Evolutionary conservation across 1,140 invertebrate genomes (phyloP).

Genomic region (Cherax quadricarinatus): DNA sequence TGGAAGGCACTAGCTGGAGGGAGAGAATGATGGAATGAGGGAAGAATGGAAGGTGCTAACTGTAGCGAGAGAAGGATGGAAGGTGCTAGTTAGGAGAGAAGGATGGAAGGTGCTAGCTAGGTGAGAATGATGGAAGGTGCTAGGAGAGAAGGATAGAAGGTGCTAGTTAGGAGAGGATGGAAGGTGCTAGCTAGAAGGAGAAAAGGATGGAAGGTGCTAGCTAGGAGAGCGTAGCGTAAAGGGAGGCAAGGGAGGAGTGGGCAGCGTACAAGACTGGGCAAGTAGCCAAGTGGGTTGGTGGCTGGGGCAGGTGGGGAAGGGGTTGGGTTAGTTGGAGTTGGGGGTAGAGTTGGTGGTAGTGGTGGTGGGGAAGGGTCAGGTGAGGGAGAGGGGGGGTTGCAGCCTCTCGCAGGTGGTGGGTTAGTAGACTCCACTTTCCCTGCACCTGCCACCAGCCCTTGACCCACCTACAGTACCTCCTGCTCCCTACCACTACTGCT

Average conservation of each 20-base stretch:
- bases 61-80: too few relatives aligned
- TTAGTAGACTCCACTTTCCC: not conserved
- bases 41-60: not conserved
- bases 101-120: not conserved
- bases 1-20: not conserved
- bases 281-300: too few relatives aligned
- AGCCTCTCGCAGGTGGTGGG: not conserved
- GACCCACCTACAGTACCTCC: not conserved
- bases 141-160: too few relatives aligned
- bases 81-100: not conserved
- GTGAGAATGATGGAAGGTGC: too few relatives aligned
- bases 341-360: too few relatives aligned
- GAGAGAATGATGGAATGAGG: not conserved
- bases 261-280: too few relatives aligned
- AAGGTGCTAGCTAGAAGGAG: too few relatives aligned
- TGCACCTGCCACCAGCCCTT: not conserved
- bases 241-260: not conserved
- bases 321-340: too few relatives aligned
- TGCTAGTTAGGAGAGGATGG: too few relatives aligned
- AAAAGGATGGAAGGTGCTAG: too few relatives aligned
- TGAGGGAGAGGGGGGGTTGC: too few relatives aligned
- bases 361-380: not conserved
- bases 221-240: not conserved
- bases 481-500: not conserved
- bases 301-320: too few relatives aligned